phyloP scores from a whole-genome alignment of 2,888 invertebrate genomes.

The Drosophila paramelanica region DNA sequence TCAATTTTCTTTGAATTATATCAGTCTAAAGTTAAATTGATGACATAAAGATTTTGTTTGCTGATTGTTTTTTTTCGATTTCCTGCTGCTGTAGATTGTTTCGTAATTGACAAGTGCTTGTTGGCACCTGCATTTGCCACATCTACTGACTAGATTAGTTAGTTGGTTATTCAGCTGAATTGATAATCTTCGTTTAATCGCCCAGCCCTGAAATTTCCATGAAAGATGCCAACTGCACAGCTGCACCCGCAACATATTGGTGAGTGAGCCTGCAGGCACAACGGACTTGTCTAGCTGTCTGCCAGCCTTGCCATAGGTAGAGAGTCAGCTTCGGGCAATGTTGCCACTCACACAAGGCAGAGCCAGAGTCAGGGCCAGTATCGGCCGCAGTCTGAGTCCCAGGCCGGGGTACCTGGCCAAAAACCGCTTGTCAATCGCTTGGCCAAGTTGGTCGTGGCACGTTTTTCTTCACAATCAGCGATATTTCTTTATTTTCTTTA shows the following conservation, averaged over 20 bases:
- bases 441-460: constrained; percentile 50
- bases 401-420: constrained; percentile 28
- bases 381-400: background rate
- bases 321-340: constrained; percentile 46
- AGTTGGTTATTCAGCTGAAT: constrained; percentile 11
- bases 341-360: constrained; percentile 39
- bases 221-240: constrained; percentile 38
- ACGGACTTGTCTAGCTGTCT: constrained; percentile 49
- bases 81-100: background rate
- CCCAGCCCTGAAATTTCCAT: constrained; percentile 28
- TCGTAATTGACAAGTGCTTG: constrained; percentile 18
- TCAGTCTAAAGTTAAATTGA: background rate
- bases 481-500: constrained; percentile 46
- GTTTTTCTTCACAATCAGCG: constrained; percentile 55
- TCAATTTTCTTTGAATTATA: too few relatives aligned
- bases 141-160: constrained; percentile 11
- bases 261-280: constrained; percentile 17
- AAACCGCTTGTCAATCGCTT: constrained; percentile 74
- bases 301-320: constrained; percentile 46
- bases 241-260: constrained; percentile 63
- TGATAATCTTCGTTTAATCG: constrained; percentile 1
- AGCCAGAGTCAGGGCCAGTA: constrained; percentile 1
- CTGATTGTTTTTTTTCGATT: background rate
- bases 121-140: constrained; percentile 17
- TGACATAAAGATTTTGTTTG: background rate